Conservation (phyloP, 1,140 invertebrate genomes). For the Atopsyche davidsoni region DNA sequence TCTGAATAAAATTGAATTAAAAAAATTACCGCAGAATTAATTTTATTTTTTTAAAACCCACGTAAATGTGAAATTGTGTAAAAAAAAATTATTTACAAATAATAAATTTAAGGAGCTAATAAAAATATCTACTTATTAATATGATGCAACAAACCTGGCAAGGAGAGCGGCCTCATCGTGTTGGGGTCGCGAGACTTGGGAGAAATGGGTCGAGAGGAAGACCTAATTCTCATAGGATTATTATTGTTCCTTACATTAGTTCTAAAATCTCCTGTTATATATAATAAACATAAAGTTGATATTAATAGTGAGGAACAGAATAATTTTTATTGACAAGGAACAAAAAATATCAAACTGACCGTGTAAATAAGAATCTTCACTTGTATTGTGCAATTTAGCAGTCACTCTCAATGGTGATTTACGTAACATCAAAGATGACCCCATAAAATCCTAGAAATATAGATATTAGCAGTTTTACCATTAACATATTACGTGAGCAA, state of each 20-base stretch:
- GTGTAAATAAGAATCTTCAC: conserved; percentile 28
- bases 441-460: conserved; percentile 25
- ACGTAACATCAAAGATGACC: conserved; percentile 23
- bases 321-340: too few species aligned
- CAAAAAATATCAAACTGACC: conserved; percentile 14
- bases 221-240: conserved; percentile 16
- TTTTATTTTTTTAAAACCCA: too few species aligned
- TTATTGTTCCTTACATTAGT: conserved; percentile 27
- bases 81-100: not conserved
- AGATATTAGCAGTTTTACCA: too few species aligned
- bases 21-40: too few species aligned
- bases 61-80: too few species aligned
- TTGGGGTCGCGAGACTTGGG: conserved; percentile 23
- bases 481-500: too few species aligned
- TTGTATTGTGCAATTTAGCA: conserved; percentile 28
- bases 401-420: conserved; percentile 28
- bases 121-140: not conserved
- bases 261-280: conserved; percentile 22
- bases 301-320: not conserved
- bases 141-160: conserved; percentile 23
- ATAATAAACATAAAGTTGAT: conserved; percentile 4
- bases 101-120: not conserved
- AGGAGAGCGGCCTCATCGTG: conserved; percentile 23
- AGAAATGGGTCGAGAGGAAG: conserved; percentile 27
- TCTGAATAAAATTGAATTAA: not conserved